Conservation (phyloP, 2,797 vertebrate species). For the Triplophysa bombifrons region DNA sequence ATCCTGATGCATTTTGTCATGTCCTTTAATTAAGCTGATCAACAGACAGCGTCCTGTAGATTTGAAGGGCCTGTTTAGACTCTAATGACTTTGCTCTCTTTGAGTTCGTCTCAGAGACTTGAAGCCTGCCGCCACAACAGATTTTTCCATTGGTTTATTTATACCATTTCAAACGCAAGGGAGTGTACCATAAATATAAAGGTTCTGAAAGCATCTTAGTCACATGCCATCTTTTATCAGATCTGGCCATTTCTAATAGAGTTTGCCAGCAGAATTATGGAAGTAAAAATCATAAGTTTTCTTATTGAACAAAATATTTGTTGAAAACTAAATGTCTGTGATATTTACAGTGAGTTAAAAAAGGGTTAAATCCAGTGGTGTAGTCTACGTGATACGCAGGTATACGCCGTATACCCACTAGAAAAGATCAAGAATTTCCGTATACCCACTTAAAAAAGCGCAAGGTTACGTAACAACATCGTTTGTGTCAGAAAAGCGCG, state of each 20-base stretch:
- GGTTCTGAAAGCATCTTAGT: constrained; percentile 6
- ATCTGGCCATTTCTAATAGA: background rate
- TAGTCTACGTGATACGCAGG: no score
- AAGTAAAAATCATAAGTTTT: no score
- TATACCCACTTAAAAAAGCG: no score
- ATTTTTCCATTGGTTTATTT: constrained; percentile 18
- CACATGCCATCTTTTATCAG: background rate
- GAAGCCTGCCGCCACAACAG: background rate
- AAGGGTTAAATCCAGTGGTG: no score
- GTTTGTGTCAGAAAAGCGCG: no score
- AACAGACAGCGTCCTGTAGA: constrained; percentile 38
- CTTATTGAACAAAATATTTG: no score
- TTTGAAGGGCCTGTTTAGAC: constrained; percentile 24
- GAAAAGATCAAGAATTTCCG: no score
- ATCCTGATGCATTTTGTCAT: constrained; percentile 52
- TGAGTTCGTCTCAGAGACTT: constrained; percentile 7
- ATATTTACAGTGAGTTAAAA: no score
- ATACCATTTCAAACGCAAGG: background rate
- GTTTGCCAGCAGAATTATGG: no score
- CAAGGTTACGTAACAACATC: no score
- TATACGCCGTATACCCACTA: no score
- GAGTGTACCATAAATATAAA: constrained; percentile 18
- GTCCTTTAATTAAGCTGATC: constrained; percentile 55
- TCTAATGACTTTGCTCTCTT: constrained; percentile 38
- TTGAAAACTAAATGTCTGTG: no score